Evolutionary conservation across 1,140 invertebrate genomes (phyloP).

Genomic region (Hetaerina americana): DNA sequence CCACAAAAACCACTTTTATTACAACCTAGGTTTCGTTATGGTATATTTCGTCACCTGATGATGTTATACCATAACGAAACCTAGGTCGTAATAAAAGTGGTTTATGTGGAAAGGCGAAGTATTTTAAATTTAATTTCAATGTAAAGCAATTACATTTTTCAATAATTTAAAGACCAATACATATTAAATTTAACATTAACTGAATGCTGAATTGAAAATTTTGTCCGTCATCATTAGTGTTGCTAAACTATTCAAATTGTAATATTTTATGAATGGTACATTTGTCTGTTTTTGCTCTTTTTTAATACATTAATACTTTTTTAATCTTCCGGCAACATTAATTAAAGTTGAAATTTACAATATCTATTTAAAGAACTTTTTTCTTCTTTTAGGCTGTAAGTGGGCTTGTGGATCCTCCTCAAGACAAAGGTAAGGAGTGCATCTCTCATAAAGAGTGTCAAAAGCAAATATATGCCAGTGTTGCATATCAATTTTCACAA

Average conservation of each 20-base stretch:
- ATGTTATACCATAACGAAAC: too few relatives aligned
- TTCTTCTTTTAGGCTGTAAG: constrained; percentile 61
- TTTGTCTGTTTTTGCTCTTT: background rate
- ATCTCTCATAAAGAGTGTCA: background rate
- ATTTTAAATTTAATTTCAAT: too few relatives aligned
- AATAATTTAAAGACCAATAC: too few relatives aligned
- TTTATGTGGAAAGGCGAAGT: too few relatives aligned
- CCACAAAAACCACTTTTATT: too few relatives aligned
- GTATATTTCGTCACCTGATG: too few relatives aligned
- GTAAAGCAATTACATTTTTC: too few relatives aligned
- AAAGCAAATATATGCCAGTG: constrained; percentile 31
- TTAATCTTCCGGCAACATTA: background rate
- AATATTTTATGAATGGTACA: background rate
- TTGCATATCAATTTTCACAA: constrained; percentile 14
- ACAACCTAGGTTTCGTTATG: too few relatives aligned
- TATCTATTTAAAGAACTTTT: constrained; percentile 2
- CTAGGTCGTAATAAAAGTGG: too few relatives aligned
- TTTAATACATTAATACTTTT: background rate
- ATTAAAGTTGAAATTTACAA: background rate
- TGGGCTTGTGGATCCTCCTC: constrained; percentile 53
- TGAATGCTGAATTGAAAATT: too few relatives aligned
- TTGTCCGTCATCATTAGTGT: background rate
- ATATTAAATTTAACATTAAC: too few relatives aligned
- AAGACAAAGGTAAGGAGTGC: constrained; percentile 52
- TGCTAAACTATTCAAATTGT: background rate